A percentile compares a stretch with the other conserved stretches of the same genome.
Conservation (phyloP, 92 coral and sea anemone genomes). For the Palythoa heliodiscus region DNA sequence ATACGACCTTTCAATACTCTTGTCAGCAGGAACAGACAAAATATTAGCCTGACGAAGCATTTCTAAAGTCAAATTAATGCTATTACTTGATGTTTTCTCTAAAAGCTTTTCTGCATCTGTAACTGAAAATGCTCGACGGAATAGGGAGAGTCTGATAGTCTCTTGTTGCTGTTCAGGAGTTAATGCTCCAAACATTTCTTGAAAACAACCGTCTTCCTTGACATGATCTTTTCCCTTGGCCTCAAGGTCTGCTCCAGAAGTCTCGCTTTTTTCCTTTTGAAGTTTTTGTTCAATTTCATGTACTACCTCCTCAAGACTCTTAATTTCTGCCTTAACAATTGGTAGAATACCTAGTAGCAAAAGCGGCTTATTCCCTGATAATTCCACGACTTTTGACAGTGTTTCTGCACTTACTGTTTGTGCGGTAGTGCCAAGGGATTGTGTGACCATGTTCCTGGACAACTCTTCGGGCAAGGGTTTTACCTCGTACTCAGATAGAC, state of each 20-base stretch:
- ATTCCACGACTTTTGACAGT: slow-evolving; percentile 24
- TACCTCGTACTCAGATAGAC: no score
- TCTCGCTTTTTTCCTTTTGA: background rate
- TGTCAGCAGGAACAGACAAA: slow-evolving; percentile 42
- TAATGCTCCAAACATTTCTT: slow-evolving; percentile 57
- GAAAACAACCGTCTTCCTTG: slow-evolving; percentile 41
- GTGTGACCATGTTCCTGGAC: no score
- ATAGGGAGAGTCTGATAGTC: slow-evolving; percentile 69
- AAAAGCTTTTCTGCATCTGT: slow-evolving; percentile 61
- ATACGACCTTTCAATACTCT: slow-evolving; percentile 50
- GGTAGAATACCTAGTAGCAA: slow-evolving; percentile 50
- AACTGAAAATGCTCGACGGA: slow-evolving; percentile 61
- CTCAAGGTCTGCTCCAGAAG: no score
- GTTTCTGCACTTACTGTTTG: background rate
- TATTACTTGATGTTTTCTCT: slow-evolving; percentile 16
- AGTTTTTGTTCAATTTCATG: slow-evolving; percentile 18
- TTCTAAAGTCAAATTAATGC: slow-evolving; percentile 57
- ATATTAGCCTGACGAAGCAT: slow-evolving; percentile 42
- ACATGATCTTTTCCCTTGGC: no score
- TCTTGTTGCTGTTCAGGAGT: slow-evolving; percentile 56
- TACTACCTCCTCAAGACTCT: slow-evolving; percentile 19
- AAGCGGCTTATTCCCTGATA: slow-evolving; percentile 62
- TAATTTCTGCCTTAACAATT: slow-evolving; percentile 35
- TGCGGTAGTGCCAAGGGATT: no score
- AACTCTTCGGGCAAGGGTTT: no score